Base-by-base conservation (phyloP, 2,797 vertebrate species). In the Sandelia bainsii region DNA sequence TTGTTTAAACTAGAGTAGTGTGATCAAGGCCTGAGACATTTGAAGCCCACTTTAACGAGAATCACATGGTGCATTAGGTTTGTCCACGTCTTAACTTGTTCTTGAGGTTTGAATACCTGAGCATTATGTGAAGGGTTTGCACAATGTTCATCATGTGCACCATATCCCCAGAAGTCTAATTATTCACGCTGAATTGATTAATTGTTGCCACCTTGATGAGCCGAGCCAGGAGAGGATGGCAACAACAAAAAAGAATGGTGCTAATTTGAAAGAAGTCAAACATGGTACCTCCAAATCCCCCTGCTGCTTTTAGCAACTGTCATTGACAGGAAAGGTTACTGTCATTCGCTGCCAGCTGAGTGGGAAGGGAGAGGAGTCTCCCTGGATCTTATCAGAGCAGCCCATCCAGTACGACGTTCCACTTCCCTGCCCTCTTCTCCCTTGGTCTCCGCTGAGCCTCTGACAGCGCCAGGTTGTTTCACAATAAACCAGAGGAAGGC, bases 231-330 rank as follows among this genome's bases (percentile, higher is more conserved):
- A 75, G 62, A 82, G 71, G 79, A 80, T 52, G 32, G 32, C 32
- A 34, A 63, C 27, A 50, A 40, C 20, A 44, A 48, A 40, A 62
- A 58, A 84, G 40, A 84, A 76, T 16, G 62, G 59, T 80, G 69
- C 79, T 90, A 85, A 91, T 90, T 88, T 88, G 81, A 82, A 83
- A 76, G 76, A 77, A 84, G 88, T 87, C 81, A 78, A 74, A 87
- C 87, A 82, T 81, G 77, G 87, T 83, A 77, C 63, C 67, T 63
- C 51, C 49, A 62, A 87, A 77, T 85, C 70, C 79, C 82, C 78
- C 62, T 3, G 79, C 67, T 66, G 81, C 74, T 73, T 78, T 84
- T 72, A 83, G 77, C 74, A 77, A 63, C 90, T 84, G 85, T 87
- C 86, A 81, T 66, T 84, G 81, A 85, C 29, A 19, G 57, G 66